Base-by-base conservation (phyloP, 1,140 invertebrate species). In the Amphibalanus amphitrite region DNA sequence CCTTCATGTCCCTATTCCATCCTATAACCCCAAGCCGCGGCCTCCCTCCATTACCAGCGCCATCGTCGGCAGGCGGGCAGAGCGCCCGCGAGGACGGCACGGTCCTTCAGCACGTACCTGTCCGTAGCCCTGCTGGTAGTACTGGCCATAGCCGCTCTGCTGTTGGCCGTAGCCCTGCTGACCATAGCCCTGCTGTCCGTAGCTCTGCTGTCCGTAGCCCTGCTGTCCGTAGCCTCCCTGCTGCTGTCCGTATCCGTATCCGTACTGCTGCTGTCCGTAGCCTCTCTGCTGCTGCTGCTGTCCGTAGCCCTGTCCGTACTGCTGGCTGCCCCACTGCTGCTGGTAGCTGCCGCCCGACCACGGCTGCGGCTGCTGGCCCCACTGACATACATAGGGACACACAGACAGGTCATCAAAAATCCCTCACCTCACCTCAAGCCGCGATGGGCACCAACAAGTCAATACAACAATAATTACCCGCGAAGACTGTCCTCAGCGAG, bases 301-400 rank as follows among this genome's bases (percentile, higher is more conserved):
- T 26, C 40, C 33, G 64, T 69, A 69, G 25, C 15, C 15, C 71
- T 20, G 17, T 8, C 6, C 29, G 25, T 69, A 69, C 65, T 69
- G 71, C n/a, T 72, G 71, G 28, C 67, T 29, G 29, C 47, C 28
- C 20, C 71, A 33, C 38, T 71, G 69, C 28, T 67, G 47, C 29
- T 68, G 28, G 64, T 71, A 71, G 3, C 71, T 28, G 29, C 71
- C 59, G 26, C 72, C 70, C 30, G 70, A 73, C 40, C 71, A 73
- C 15, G 29, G 59, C 28, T 71, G 71, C 47, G 40, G 71, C 70
- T 71, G 72, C 33, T 73, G 72, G 69, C 68, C 47, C 72, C 72
- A 73, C n/a, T 70, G 67, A 64, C 71, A 72, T 4, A 38, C 30
- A 40, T 40, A 69, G 69, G 67, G 30, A 17, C 72, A 67, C 38